Evolutionary conservation across 2,113 vertebrate species (phyloP).

Genomic region (Phalacrocorax aristotelis): DNA sequence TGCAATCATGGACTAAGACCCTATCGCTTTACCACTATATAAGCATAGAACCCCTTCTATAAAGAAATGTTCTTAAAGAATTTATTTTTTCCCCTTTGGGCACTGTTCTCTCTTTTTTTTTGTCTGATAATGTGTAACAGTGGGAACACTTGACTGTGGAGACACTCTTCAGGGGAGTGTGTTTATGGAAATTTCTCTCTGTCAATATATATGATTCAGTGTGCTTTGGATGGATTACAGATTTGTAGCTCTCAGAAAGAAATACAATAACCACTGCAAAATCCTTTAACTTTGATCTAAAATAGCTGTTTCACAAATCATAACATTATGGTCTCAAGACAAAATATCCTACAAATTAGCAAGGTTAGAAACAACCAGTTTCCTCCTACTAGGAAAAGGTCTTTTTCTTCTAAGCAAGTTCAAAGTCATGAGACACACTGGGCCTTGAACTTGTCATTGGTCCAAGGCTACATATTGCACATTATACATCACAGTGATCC

Average conservation of each 20-base stretch:
- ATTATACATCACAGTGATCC: background rate
- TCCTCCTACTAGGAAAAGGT: background rate
- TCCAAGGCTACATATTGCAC: background rate
- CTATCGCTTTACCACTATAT: background rate
- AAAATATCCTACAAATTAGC: background rate
- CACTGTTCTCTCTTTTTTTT: background rate
- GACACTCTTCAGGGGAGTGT: background rate
- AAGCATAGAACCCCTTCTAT: background rate
- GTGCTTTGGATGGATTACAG: background rate
- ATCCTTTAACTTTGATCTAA: background rate
- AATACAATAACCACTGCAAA: background rate
- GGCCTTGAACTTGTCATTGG: background rate
- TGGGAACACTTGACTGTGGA: background rate
- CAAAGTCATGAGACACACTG: background rate
- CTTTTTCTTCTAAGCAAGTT: background rate
- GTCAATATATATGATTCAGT: background rate
- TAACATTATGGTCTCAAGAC: background rate
- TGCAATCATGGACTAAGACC: background rate
- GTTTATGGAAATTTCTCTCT: background rate
- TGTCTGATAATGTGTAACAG: background rate
- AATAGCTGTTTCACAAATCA: background rate
- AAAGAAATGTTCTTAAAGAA: background rate
- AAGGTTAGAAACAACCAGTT: background rate
- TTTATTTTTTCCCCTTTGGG: background rate
- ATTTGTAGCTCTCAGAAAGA: background rate